Conservation (phyloP, 2,797 vertebrate species). For the Crocidura indochinensis region DNA sequence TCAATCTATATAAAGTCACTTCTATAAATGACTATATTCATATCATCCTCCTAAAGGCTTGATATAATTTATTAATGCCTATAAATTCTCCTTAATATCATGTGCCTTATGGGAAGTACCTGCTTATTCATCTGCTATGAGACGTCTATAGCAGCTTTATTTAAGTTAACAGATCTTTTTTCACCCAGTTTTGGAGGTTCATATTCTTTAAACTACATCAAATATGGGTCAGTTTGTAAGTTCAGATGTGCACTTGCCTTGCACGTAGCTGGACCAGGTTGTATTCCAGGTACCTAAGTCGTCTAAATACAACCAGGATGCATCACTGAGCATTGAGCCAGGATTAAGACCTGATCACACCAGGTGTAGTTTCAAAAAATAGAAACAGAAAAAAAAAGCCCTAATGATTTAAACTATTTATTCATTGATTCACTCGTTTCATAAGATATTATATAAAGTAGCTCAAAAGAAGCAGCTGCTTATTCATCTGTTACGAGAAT, state of each 20-base stretch:
- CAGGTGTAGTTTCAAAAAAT: too few relatives aligned
- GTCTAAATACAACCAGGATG: too few relatives aligned
- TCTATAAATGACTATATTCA: conserved; percentile 21
- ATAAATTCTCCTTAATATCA: conserved; percentile 72
- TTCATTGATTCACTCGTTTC: neutral
- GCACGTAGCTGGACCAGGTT: too few relatives aligned
- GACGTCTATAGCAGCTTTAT: conserved; percentile 61
- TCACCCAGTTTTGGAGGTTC: neutral
- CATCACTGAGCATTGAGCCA: too few relatives aligned
- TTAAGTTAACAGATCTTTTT: conserved; percentile 36
- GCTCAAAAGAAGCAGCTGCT: conserved; percentile 50
- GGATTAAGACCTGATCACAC: too few relatives aligned
- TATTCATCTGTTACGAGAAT: conserved; percentile 7
- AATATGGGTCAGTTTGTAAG: neutral
- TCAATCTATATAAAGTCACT: conserved; percentile 58
- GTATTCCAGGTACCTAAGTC: too few relatives aligned
- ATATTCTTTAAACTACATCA: conserved; percentile 22
- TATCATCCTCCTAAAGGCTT: conserved; percentile 51
- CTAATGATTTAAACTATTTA: neutral
- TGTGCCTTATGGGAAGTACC: conserved; percentile 52
- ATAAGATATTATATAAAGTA: conserved; percentile 27
- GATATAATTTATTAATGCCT: conserved; percentile 73
- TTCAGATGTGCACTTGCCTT: too few relatives aligned
- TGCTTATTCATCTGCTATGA: conserved; percentile 31
- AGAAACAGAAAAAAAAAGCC: too few relatives aligned